These are phyloP conservation scores for Manis javanica DNA, from an alignment of 2,797 vertebrate species.

Conservation along the genomic window DNA sequence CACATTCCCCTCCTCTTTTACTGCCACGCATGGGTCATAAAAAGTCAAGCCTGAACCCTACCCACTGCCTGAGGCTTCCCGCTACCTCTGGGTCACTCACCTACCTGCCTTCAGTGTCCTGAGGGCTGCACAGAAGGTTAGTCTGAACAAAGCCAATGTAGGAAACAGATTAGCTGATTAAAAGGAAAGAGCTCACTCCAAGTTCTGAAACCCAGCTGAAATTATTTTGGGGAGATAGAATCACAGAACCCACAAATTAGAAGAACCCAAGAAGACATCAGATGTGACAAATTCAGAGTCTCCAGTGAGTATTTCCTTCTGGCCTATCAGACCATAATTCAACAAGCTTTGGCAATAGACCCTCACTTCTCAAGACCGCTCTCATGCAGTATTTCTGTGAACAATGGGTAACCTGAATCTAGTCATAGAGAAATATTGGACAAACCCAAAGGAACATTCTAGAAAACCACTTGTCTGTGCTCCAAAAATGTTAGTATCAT, in stretches of 20 bases:
- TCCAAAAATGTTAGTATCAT: neutral
- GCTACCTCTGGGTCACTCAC: neutral
- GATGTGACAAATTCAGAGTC: neutral
- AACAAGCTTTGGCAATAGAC: neutral
- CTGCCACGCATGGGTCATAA: neutral
- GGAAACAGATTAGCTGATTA: neutral
- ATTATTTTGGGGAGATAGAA: neutral
- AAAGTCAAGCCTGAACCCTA: neutral
- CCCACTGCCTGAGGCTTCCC: neutral
- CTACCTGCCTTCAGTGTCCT: no score
- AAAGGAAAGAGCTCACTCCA: neutral
- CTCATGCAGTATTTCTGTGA: neutral
- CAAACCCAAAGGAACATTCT: neutral
- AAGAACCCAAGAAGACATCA: neutral
- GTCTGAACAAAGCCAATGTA: neutral
- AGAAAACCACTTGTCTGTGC: neutral
- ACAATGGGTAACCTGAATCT: neutral
- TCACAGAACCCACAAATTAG: neutral
- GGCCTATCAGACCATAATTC: neutral
- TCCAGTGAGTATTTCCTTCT: neutral
- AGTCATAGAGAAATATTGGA: neutral
- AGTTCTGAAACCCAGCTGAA: neutral
- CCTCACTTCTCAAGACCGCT: neutral
- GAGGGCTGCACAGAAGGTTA: neutral
- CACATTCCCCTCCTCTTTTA: rapidly evolving